Conservation (phyloP, 2,888 invertebrate species). For the Polydrusus cervinus region DNA sequence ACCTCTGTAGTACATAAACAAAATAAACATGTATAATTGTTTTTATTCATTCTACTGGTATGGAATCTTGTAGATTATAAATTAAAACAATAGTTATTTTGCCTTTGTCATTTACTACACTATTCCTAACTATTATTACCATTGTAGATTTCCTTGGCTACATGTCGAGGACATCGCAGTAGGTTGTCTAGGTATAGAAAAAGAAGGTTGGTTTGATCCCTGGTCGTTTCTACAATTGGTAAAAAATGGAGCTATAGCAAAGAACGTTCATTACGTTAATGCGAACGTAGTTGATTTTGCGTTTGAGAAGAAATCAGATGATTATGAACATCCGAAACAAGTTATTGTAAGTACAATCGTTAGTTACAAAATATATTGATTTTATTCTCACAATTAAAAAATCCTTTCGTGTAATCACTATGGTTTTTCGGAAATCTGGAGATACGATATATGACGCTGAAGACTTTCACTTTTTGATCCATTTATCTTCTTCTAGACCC, state of each 20-base stretch:
- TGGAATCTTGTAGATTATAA: no score
- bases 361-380: neutral
- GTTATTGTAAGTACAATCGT: slow-evolving; percentile 72
- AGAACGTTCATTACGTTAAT: slow-evolving; percentile 84
- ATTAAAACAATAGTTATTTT: no score
- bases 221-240: slow-evolving; percentile 86
- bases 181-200: slow-evolving; percentile 86
- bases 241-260: slow-evolving; percentile 81
- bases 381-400: no score
- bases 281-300: slow-evolving; percentile 86
- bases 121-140: neutral
- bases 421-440: no score
- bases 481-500: no score
- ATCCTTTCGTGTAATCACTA: no score
- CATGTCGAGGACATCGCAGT: slow-evolving; percentile 87
- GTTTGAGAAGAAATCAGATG: slow-evolving; percentile 73
- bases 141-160: slow-evolving; percentile 88
- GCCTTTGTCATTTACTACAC: no score
- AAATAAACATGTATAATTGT: no score
- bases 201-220: slow-evolving; percentile 97
- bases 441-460: no score
- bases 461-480: no score
- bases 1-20: no score
- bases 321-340: slow-evolving; percentile 75
- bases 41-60: no score